Conservation (phyloP, 2,797 vertebrate genomes). For the Platyrinchus mystaceus region DNA sequence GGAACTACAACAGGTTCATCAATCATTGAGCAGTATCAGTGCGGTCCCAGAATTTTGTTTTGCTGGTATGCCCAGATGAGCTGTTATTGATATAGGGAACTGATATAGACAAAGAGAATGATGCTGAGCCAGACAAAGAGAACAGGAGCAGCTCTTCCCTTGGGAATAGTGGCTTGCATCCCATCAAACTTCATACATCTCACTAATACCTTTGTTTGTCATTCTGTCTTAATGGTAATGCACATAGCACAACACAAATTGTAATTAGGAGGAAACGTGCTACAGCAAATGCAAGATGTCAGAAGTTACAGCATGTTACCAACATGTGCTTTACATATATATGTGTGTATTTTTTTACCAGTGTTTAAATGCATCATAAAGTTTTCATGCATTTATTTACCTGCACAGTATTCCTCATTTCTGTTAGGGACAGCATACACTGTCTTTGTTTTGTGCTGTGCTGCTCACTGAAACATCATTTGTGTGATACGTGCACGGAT, state of each 20-base stretch:
- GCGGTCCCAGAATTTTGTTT: not conserved
- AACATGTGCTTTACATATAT: not conserved
- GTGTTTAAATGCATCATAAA: not conserved
- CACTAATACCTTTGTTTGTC: not conserved
- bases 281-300: not conserved
- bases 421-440: not conserved
- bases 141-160: not conserved
- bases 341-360: not conserved
- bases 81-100: not conserved
- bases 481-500: not conserved
- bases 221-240: not conserved
- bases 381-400: not conserved
- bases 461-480: not conserved
- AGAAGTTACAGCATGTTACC: not conserved
- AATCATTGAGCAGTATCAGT: not conserved
- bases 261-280: not conserved
- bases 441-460: not conserved
- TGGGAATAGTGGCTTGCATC: not conserved
- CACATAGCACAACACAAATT: not conserved
- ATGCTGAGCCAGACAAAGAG: not conserved
- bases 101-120: not conserved
- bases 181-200: not conserved
- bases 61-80: not conserved
- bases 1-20: not conserved
- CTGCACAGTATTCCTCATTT: not conserved